Conservation (phyloP, 2,888 invertebrate species). For the Lithophane socia region DNA sequence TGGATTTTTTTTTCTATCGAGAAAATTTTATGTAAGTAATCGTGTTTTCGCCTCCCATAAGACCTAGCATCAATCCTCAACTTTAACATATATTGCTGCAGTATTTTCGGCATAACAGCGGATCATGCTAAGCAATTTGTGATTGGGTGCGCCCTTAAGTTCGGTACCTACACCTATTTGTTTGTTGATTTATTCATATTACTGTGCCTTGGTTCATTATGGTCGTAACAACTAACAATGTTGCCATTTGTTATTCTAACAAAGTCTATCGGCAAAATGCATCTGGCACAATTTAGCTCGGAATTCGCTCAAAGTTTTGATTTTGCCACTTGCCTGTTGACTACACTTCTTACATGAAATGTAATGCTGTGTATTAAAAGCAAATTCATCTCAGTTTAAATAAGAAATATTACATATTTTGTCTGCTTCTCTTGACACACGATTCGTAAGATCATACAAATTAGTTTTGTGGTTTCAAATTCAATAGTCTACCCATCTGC, state of each 20-base stretch:
- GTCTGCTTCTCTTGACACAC: not conserved
- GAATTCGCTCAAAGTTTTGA: slow-evolving; percentile 23
- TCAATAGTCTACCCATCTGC: too few relatives aligned
- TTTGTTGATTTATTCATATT: not conserved
- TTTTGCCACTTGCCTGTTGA: not conserved
- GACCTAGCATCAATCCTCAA: too few relatives aligned
- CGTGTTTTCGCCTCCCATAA: too few relatives aligned
- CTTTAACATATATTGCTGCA: too few relatives aligned
- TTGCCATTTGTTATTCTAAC: slow-evolving; percentile 26
- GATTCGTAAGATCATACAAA: not conserved
- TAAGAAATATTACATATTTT: not conserved
- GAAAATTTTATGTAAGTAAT: too few relatives aligned
- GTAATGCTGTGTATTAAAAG: not conserved
- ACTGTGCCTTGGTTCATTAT: not conserved
- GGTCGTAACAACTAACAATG: slow-evolving; percentile 12
- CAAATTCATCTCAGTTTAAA: not conserved
- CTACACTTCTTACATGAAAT: not conserved
- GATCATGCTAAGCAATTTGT: too few relatives aligned
- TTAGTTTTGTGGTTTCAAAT: not conserved
- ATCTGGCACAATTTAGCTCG: slow-evolving; percentile 27
- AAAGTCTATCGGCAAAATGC: slow-evolving; percentile 26
- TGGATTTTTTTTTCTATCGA: too few relatives aligned
- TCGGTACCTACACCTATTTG: not conserved
- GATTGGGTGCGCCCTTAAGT: too few relatives aligned
- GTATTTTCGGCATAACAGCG: too few relatives aligned